Percentiles rank a stretch among this genome's conserved stretches.
Conservation (phyloP, 2,113 vertebrate species). For the Cyphomyrus discorhynchus region DNA sequence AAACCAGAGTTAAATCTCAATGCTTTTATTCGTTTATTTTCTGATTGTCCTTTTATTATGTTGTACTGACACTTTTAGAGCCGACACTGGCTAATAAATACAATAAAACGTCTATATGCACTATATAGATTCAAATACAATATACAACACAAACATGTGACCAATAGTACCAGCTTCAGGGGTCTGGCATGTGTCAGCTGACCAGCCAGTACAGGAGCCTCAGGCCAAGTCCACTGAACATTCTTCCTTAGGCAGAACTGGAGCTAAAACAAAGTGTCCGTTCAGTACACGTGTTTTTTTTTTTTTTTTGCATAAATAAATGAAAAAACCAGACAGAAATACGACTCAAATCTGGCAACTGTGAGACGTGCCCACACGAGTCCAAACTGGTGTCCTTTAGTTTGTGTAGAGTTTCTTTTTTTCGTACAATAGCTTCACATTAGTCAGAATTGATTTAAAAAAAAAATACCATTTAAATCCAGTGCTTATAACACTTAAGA, state of each 20-base stretch:
- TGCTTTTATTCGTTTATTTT: slow-evolving; percentile 45
- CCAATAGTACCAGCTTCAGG: slow-evolving; percentile 65
- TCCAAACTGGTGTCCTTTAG: slow-evolving; percentile 88
- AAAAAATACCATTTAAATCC: slow-evolving; percentile 99
- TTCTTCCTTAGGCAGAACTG: slow-evolving; percentile 29
- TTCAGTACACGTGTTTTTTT: slow-evolving; percentile 76
- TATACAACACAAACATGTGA: slow-evolving; percentile 66
- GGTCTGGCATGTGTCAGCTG: slow-evolving; percentile 68
- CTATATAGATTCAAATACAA: slow-evolving; percentile 77
- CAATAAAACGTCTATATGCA: slow-evolving; percentile 74
- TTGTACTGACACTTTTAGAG: slow-evolving; percentile 85
- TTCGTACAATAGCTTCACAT: slow-evolving; percentile 98
- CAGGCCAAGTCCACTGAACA: slow-evolving; percentile 59
- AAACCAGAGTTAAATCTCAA: slow-evolving; percentile 57
- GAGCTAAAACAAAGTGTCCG: slow-evolving; percentile 93
- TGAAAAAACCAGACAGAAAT: slow-evolving; percentile 85
- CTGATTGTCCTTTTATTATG: slow-evolving; percentile 84
- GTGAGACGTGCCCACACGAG: slow-evolving; percentile 84
- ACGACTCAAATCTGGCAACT: slow-evolving; percentile 88
- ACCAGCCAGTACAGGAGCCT: slow-evolving; percentile 60
- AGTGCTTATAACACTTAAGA: slow-evolving; percentile 99
- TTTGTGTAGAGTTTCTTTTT: slow-evolving; percentile 70
- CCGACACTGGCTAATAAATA: slow-evolving; percentile 94
- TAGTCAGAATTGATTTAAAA: slow-evolving; percentile 92
- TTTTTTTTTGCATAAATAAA: slow-evolving; percentile 91